phyloP scores from a whole-genome alignment of 2,888 invertebrate genomes.

The Hyposoter didymator region DNA sequence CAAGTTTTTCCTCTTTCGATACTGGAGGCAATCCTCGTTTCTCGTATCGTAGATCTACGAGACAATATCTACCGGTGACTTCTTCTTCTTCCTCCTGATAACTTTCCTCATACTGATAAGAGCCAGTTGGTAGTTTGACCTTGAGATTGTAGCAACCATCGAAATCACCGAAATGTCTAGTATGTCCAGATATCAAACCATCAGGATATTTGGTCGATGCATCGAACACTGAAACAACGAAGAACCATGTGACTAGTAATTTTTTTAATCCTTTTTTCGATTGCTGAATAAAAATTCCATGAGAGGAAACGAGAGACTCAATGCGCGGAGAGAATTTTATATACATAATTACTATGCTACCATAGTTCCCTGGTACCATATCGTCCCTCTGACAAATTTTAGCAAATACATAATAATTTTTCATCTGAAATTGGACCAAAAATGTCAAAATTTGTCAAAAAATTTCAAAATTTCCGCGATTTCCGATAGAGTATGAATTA shows the following conservation, averaged over 20 bases:
- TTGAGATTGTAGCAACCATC: slow-evolving; percentile 77
- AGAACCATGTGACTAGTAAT: background rate
- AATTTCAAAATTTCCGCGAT: too few relatives aligned
- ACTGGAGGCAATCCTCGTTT: slow-evolving; percentile 59
- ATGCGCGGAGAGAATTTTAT: too few relatives aligned
- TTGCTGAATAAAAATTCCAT: background rate
- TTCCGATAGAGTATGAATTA: too few relatives aligned
- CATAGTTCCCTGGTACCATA: too few relatives aligned
- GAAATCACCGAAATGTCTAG: slow-evolving; percentile 78
- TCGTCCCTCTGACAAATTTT: too few relatives aligned
- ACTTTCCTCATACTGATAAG: slow-evolving; percentile 22
- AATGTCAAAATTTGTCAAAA: too few relatives aligned
- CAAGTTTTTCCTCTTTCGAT: slow-evolving; percentile 58
- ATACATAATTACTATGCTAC: too few relatives aligned
- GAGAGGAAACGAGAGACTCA: background rate
- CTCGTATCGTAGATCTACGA: slow-evolving; percentile 75
- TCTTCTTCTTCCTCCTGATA: slow-evolving; percentile 58
- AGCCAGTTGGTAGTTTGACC: slow-evolving; percentile 51
- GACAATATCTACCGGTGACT: slow-evolving; percentile 75
- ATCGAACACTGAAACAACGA: slow-evolving; percentile 76
- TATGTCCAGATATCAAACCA: slow-evolving; percentile 77
- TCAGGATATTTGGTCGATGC: slow-evolving; percentile 77
- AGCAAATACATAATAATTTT: too few relatives aligned
- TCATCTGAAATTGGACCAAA: too few relatives aligned
- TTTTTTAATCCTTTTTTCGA: background rate